Base-by-base conservation (phyloP, 2,888 invertebrate species). In the Ariolimax columbianus region DNA sequence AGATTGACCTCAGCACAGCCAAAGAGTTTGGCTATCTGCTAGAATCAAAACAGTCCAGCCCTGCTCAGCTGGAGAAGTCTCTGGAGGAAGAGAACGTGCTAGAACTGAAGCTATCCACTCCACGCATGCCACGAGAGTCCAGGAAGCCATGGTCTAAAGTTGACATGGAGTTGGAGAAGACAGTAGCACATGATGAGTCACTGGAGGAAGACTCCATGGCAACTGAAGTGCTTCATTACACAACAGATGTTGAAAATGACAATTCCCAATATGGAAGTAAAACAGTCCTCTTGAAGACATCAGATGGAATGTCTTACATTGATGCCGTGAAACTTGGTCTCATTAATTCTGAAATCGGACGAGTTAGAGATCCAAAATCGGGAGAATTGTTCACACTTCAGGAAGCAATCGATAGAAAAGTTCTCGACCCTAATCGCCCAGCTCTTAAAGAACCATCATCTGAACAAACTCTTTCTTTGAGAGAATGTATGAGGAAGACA, bases 1-100 rank as follows among this genome's bases (percentile, higher is more conserved):
- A 96, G 19, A 92, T 98, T 23, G 96, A 96, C 19, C 96, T 99
- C 84, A 96, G 96, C 83, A 96, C 97, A 94, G 98, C 98, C 0
- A 95, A 98, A 43, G 95, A 96, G 80, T 95, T 97, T 87, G 97
- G 98, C 81, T 96, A 90, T 73, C 88, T 92, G 23, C 89, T 94
- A 40, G 79, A 89, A 79, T 91, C 92, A 14, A 92, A 92, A 83
- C 85, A 89, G 63, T 90, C 91, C 40, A 90, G 90, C 87, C 89
- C 88, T 73, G 89, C 89, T 23, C 89, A 91, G 77, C 89, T 92
- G 79, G 91, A 90, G 83, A 88, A 90, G 83, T 88, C 90, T 75
- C 87, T 88, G 70, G 89, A 89, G 77, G 89, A 91, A 79, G 88
- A 88, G 66, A 84, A 89, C 47, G 83, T 87, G 55, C 83, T 88